Evolutionary conservation across 2,888 invertebrate species (phyloP).

Genomic region (Thera obeliscata): DNA sequence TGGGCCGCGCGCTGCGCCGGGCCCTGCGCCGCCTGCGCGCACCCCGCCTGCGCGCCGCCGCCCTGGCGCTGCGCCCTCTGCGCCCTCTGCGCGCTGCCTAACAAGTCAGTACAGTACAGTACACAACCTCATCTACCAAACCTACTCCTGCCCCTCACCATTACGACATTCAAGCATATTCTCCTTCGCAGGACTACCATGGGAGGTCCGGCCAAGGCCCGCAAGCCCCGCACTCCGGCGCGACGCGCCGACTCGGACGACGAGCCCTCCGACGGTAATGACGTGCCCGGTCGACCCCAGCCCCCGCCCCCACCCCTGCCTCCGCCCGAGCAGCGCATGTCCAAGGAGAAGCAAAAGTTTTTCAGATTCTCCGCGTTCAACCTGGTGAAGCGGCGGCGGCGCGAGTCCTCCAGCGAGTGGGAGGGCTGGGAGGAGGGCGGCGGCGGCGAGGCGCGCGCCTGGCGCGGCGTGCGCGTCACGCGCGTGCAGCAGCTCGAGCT

Average conservation of each 20-base stretch:
- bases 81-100: conserved; percentile 32
- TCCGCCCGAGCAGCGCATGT: conserved; percentile 88
- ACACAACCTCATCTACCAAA: conserved; percentile 28
- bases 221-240: conserved; percentile 54
- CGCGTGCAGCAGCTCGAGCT: conserved; percentile 71
- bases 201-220: conserved; percentile 64
- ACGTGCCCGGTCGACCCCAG: conserved; percentile 47
- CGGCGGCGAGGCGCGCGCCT: conserved; percentile 38
- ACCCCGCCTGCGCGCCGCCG: conserved; percentile 47
- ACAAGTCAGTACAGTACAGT: neutral
- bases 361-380: conserved; percentile 92
- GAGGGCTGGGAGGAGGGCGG: conserved; percentile 62
- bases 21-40: conserved; percentile 65
- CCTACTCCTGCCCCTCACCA: no score
- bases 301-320: conserved; percentile 58
- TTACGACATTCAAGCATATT: neutral
- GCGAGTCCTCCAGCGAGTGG: conserved; percentile 70
- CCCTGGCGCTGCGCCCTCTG: conserved; percentile 64
- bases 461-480: conserved; percentile 71
- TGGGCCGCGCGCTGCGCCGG: conserved; percentile 63
- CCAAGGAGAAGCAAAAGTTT: conserved; percentile 94
- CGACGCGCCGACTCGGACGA: conserved; percentile 69
- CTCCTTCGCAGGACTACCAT: conserved; percentile 55
- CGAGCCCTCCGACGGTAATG: conserved; percentile 82
- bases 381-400: conserved; percentile 84